phyloP scores from a whole-genome alignment of 2,888 invertebrate genomes.

The Orthosia incerta region DNA sequence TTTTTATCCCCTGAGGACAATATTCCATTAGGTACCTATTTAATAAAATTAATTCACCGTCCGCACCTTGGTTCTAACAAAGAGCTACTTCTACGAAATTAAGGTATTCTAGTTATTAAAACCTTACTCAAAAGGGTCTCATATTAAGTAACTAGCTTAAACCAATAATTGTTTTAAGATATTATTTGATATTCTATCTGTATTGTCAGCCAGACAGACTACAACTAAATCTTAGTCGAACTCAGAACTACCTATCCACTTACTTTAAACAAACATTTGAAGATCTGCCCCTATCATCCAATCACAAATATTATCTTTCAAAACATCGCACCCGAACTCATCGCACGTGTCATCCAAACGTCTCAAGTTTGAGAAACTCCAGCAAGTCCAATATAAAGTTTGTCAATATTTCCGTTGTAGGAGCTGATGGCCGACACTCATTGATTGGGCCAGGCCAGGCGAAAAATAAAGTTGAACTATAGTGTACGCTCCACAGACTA shows the following conservation, averaged over 20 bases:
- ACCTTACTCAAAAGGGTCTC: background rate
- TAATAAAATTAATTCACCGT: background rate
- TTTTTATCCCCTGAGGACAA: background rate
- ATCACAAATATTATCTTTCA: conserved; percentile 15
- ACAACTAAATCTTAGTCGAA: too few species aligned
- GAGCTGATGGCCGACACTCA: conserved; percentile 80
- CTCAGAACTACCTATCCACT: background rate
- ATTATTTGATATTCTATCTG: background rate
- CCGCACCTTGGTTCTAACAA: background rate
- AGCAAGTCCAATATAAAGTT: conserved; percentile 84
- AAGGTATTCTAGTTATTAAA: background rate
- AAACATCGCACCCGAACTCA: conserved; percentile 53
- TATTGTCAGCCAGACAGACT: background rate
- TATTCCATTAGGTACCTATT: background rate
- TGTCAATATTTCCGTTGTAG: conserved; percentile 85
- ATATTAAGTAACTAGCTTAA: too few species aligned
- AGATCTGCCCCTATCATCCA: background rate
- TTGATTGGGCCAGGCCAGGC: conserved; percentile 84
- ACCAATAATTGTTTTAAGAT: background rate
- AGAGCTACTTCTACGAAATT: background rate
- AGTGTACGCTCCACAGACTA: conserved; percentile 61
- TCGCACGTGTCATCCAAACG: conserved; percentile 56
- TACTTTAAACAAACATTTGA: background rate
- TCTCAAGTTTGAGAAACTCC: conserved; percentile 71
- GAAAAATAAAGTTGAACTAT: conserved; percentile 83